Evolutionary conservation across 2,888 invertebrate species (phyloP), one percentile per base, ranked within the genome.

Genomic region (Cylloceria caligata): DNA sequence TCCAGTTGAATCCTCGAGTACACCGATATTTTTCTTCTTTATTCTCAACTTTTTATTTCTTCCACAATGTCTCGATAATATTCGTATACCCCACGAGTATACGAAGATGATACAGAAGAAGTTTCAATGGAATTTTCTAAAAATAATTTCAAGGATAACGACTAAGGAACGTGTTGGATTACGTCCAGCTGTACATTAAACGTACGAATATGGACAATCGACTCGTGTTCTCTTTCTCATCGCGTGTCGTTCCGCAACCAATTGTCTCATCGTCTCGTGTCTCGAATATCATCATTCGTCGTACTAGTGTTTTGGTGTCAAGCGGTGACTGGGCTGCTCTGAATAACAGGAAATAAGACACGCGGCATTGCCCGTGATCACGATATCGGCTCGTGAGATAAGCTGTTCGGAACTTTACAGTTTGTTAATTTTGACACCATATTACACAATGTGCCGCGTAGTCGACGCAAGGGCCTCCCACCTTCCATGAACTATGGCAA

Each of bases 341-440:
- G 80, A 86, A 86, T 87, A 86, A 87, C 87, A 85, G 86, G 89
- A 89, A 88, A 89, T 88, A 86, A 80, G 88, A 90, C 85, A 84
- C 87, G 80, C 69, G n/a, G 55, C 52, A 36, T 45, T 21, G 52
- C 55, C n/a, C 42, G 42, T 55, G 21, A 69, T 64, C 42, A 64
- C 62, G 64, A 68, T 60, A 74, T 80, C 67, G 45, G 21, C 71
- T 30, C 62, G 65, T 36, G 21, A 24, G 49, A 39, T 36, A 60
- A 62, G 62, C 52, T 13, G 36, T 3, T 11, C 52, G 19, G 19
- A 11, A n/a, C 36, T 52, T 64, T 52, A 34, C 42, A 42, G 87
- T 89, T 88, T 87, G 85, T 86, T 88, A 89, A 89, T 87, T 83
- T 85, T 83, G 87, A 87, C 84, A 88, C 86, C 80, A 47, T 34